Evolutionary conservation across 2,888 invertebrate species (phyloP).

Genomic region (Agonopterix heracliana): DNA sequence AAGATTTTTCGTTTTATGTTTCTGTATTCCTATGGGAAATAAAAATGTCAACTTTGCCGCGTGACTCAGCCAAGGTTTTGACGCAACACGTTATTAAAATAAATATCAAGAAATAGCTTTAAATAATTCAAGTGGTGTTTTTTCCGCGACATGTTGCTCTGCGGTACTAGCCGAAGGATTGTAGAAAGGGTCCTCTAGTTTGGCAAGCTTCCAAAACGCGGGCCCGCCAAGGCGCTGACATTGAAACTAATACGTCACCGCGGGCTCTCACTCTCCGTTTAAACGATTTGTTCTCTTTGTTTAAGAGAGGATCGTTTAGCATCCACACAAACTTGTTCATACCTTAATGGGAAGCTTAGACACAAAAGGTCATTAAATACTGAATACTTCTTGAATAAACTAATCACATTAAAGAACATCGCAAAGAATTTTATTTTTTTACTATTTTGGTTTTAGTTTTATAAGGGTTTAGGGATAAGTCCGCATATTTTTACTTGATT

Average conservation of each 20-base stretch:
- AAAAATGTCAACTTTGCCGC: neutral
- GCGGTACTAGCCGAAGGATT: slow-evolving; percentile 9
- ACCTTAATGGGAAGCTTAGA: no score
- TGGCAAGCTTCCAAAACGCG: slow-evolving; percentile 8
- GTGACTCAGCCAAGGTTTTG: neutral
- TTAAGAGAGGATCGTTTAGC: no score
- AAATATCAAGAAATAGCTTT: neutral
- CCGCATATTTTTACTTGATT: no score
- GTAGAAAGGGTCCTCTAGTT: slow-evolving; percentile 3
- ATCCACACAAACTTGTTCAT: no score
- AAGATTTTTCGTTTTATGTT: neutral
- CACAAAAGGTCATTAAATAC: no score
- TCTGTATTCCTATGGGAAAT: neutral
- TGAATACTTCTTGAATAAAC: no score
- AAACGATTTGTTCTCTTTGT: neutral
- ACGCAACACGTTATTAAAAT: neutral
- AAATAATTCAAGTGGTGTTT: slow-evolving; percentile 4
- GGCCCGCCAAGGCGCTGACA: slow-evolving; percentile 1
- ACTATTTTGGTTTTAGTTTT: no score
- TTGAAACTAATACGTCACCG: slow-evolving; percentile 4
- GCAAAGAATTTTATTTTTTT: no score
- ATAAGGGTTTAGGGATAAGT: no score
- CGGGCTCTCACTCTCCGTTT: neutral
- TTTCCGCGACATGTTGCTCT: slow-evolving; percentile 4
- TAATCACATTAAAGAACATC: no score